Conservation (phyloP, 2,888 invertebrate species). For the Acrobasis repandana region DNA sequence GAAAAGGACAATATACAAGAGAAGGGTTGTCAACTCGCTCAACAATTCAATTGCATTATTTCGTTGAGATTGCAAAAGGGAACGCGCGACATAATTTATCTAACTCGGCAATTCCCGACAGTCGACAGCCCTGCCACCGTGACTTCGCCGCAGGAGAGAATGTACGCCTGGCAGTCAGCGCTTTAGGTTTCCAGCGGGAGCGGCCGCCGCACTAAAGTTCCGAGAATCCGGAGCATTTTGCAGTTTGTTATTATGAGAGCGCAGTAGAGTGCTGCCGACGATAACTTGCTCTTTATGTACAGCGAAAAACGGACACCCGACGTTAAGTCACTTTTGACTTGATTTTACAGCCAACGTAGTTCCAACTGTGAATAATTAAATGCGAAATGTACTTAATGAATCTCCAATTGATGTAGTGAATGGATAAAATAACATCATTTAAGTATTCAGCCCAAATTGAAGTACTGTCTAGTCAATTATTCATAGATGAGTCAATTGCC, state of each 20-base stretch:
- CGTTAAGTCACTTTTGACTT: constrained; percentile 36
- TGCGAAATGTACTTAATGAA: constrained; percentile 23
- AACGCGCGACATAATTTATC: constrained; percentile 73
- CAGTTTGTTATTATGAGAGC: constrained; percentile 74
- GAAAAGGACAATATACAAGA: constrained; percentile 60
- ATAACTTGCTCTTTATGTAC: constrained; percentile 69
- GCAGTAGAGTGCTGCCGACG: constrained; percentile 54
- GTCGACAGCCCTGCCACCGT: constrained; percentile 71
- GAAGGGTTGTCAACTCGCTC: constrained; percentile 61
- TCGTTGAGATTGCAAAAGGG: constrained; percentile 72
- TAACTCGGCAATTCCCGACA: constrained; percentile 74
- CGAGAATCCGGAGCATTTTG: constrained; percentile 75
- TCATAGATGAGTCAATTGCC: background rate
- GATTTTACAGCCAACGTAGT: constrained; percentile 35
- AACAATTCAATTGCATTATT: constrained; percentile 74
- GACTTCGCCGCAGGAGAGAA: constrained; percentile 68
- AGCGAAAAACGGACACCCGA: constrained; percentile 56
- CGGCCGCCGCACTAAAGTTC: constrained; percentile 67
- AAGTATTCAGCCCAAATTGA: background rate
- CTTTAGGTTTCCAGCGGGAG: constrained; percentile 71
- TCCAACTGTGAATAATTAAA: constrained; percentile 37
- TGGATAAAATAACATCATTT: background rate
- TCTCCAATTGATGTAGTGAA: background rate
- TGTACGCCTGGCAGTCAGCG: constrained; percentile 74
- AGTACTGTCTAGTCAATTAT: background rate